Evolutionary conservation across 2,113 vertebrate genomes (phyloP).

Genomic region (Paracanthobrama guichenoti): DNA sequence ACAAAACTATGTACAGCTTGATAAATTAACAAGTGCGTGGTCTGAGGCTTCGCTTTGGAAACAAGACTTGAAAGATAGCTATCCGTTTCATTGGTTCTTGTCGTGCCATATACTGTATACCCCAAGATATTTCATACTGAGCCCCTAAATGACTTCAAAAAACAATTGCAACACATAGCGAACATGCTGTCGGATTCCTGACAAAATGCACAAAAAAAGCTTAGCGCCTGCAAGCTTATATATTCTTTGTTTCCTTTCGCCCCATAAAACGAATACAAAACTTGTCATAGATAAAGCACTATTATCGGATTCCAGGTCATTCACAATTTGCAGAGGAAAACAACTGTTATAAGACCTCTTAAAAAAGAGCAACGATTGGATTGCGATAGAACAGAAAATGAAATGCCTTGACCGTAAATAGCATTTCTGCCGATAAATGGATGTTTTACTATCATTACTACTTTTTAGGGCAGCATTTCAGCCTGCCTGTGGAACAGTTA

Average conservation of each 20-base stretch:
- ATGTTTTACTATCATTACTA: slow-evolving; percentile 59
- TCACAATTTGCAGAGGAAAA: slow-evolving; percentile 65
- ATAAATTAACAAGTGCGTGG: slow-evolving; percentile 78
- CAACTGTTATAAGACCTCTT: slow-evolving; percentile 59
- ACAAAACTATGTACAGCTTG: slow-evolving; percentile 80
- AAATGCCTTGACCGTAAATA: slow-evolving; percentile 91
- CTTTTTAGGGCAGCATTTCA: slow-evolving; percentile 65
- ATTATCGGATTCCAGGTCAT: slow-evolving; percentile 68
- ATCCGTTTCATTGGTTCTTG: slow-evolving; percentile 67
- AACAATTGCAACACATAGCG: slow-evolving; percentile 75
- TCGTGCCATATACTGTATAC: slow-evolving; percentile 64
- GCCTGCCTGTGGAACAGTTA: slow-evolving; percentile 73
- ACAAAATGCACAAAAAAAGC: slow-evolving; percentile 75
- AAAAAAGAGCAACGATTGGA: slow-evolving; percentile 74
- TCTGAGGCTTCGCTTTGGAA: slow-evolving; percentile 77
- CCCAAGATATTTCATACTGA: slow-evolving; percentile 68
- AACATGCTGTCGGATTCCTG: slow-evolving; percentile 80
- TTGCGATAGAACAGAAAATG: slow-evolving; percentile 77
- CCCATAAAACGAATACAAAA: slow-evolving; percentile 55
- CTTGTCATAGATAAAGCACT: slow-evolving; percentile 64
- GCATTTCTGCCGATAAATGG: slow-evolving; percentile 80
- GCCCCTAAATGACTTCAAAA: slow-evolving; percentile 73
- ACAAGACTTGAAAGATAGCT: slow-evolving; percentile 68
- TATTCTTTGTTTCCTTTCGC: slow-evolving; percentile 68
- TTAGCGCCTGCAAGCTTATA: slow-evolving; percentile 71